phyloP scores from a whole-genome alignment of 2,888 invertebrate genomes.

The Hirtodrosophila cameraria region DNA sequence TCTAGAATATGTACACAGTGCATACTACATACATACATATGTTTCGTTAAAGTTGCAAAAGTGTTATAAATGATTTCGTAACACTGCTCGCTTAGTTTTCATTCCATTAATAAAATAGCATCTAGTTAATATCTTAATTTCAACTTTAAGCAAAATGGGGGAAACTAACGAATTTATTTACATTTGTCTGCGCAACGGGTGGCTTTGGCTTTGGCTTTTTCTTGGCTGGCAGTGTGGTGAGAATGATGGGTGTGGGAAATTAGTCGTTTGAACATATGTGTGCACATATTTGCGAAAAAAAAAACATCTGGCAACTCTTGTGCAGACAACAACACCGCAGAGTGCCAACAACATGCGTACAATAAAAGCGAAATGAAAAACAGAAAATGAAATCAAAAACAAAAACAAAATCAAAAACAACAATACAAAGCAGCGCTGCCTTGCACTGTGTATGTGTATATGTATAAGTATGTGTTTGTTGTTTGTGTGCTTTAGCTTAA shows the following conservation, averaged over 20 bases:
- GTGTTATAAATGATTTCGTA: background rate
- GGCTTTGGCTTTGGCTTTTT: no score
- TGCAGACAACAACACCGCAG: conserved; percentile 41
- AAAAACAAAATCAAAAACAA: conserved; percentile 12
- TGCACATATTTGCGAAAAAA: background rate
- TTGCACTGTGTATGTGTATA: background rate
- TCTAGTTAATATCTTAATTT: conserved; percentile 8
- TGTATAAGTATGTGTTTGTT: conserved; percentile 16
- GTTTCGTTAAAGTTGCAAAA: no score
- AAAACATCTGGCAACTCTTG: conserved; percentile 55
- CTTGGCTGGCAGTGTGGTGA: background rate
- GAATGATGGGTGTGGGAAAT: background rate
- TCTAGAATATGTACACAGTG: no score
- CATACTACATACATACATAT: no score
- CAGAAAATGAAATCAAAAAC: background rate
- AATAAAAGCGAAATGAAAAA: conserved; percentile 42
- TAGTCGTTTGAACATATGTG: background rate
- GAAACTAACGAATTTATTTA: conserved; percentile 1
- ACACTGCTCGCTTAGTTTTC: background rate
- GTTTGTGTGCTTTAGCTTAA: conserved; percentile 50
- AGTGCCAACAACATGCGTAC: conserved; percentile 53
- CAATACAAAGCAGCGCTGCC: conserved; percentile 26
- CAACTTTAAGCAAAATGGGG: conserved; percentile 25
- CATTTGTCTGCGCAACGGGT: background rate
- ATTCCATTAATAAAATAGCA: background rate